phyloP scores from a whole-genome alignment of 2,888 invertebrate species.

The Cartodere bifasciata region DNA sequence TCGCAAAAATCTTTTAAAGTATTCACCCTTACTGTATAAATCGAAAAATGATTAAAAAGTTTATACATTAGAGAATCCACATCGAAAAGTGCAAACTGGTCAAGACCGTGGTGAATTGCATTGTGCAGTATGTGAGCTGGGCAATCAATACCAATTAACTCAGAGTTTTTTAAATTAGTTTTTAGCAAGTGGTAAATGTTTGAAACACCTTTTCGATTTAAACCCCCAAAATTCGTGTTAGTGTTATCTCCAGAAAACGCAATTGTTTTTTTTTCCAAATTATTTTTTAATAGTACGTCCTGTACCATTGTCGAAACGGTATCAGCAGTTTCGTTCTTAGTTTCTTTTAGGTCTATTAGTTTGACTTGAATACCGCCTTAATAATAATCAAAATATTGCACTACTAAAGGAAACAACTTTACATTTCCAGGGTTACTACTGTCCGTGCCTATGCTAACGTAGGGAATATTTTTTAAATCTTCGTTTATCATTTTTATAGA shows the following conservation, averaged over 20 bases:
- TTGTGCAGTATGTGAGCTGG: slow-evolving; percentile 17
- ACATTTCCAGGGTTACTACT: slow-evolving; percentile 14
- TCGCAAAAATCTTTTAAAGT: slow-evolving; percentile 3
- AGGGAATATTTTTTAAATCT: too few relatives aligned
- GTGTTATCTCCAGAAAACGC: slow-evolving; percentile 10
- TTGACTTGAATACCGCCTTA: slow-evolving; percentile 15
- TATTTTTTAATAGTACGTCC: not conserved
- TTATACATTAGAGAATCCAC: too few relatives aligned
- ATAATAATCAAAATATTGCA: slow-evolving; percentile 16
- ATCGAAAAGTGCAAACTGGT: too few relatives aligned
- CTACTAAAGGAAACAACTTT: slow-evolving; percentile 16
- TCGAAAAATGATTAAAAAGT: too few relatives aligned
- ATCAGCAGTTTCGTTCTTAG: slow-evolving; percentile 6
- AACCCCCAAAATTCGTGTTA: slow-evolving; percentile 16
- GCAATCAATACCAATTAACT: slow-evolving; percentile 15
- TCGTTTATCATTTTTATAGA: slow-evolving; percentile 7
- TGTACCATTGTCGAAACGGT: not conserved
- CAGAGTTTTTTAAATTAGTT: slow-evolving; percentile 6
- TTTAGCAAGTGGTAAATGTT: slow-evolving; percentile 14
- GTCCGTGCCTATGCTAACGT: slow-evolving; percentile 13
- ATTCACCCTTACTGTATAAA: too few relatives aligned
- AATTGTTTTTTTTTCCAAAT: slow-evolving; percentile 6
- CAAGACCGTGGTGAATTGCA: too few relatives aligned
- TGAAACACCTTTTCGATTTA: slow-evolving; percentile 11
- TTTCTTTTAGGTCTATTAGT: slow-evolving; percentile 10